Base-by-base conservation (phyloP, 2,888 invertebrate genomes). In the Cheilosia vernalis region DNA sequence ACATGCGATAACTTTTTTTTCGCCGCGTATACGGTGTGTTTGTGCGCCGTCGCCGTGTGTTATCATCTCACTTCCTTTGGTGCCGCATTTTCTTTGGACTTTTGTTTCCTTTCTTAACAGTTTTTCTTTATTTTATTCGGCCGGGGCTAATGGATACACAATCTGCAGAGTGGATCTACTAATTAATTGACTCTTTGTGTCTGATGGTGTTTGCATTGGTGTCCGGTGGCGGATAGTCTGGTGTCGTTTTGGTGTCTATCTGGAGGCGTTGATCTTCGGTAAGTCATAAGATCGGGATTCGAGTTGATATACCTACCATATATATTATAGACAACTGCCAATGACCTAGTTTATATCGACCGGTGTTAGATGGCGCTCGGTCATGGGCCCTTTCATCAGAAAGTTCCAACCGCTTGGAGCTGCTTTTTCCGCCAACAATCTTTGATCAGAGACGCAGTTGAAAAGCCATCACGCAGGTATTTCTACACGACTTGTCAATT, bases 181-280 rank as follows among this genome's bases (percentile, higher is more conserved):
- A 91, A 91, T 92, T 91, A 91, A 92, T 91, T 91, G 92, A 91
- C 91, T 91, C 91, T 91, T 91, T 90, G 90, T 91, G 91, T 91
- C 85, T 67, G 81, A 81, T 81, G 77, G 85, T 81, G 85, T 85
- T 85, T 81, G 81, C 85, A 77, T 80, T 81, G 77, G 76, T 85
- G 85, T 81, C 72, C 76, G 85, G 80, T 58, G 70, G 81, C 42
- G 76, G 77, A 81, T 51, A 74, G 74, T 42, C 61, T 27, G 84
- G 60, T 81, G 85, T 63, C 61, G 76, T 66, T 80, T 70, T 72
- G 13, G 51, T 56, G 63, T 30, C 63, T 85, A 85, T 85, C 85
- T 63, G 19, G 19, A 72, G 85, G 85, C 81, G 76, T 76, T 72
- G 81, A 85, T 85, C 85, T 80, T 58, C 51, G 21, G 60, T 64